Conservation (phyloP, 2,888 invertebrate species). For the Willowsia nigromaculata region DNA sequence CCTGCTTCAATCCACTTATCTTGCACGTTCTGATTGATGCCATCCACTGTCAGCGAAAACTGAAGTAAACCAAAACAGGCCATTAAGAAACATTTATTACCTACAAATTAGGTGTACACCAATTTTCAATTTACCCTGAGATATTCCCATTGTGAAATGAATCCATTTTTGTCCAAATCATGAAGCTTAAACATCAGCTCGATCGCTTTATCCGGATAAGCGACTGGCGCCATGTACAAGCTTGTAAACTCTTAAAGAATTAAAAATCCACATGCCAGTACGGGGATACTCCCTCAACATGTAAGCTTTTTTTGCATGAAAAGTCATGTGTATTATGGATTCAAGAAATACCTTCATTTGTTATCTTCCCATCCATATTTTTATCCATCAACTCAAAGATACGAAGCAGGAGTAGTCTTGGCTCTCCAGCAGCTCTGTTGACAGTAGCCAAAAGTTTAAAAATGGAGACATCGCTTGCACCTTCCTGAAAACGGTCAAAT, state of each 20-base stretch:
- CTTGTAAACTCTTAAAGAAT: conserved; percentile 53
- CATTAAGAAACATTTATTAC: neutral
- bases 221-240: conserved; percentile 60
- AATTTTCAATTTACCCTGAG: conserved; percentile 36
- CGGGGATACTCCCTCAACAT: neutral
- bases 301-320: no score
- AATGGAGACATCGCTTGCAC: conserved; percentile 19
- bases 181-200: conserved; percentile 65
- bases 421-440: conserved; percentile 53
- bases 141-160: conserved; percentile 61
- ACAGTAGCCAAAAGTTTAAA: conserved; percentile 54
- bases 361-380: conserved; percentile 58
- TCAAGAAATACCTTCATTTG: conserved; percentile 60
- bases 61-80: neutral
- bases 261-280: neutral
- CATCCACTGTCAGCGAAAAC: conserved; percentile 44
- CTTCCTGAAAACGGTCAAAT: conserved; percentile 48
- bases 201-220: conserved; percentile 57
- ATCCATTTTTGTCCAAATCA: conserved; percentile 60
- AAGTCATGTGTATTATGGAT: no score
- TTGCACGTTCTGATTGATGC: conserved; percentile 61
- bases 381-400: conserved; percentile 65
- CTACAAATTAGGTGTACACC: neutral
- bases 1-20: conserved; percentile 69
- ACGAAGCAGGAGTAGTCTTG: conserved; percentile 45